These are phyloP conservation scores for Eulacestoma nigropectus DNA, from an alignment of 2,113 vertebrate species.

Conservation along the genomic window DNA sequence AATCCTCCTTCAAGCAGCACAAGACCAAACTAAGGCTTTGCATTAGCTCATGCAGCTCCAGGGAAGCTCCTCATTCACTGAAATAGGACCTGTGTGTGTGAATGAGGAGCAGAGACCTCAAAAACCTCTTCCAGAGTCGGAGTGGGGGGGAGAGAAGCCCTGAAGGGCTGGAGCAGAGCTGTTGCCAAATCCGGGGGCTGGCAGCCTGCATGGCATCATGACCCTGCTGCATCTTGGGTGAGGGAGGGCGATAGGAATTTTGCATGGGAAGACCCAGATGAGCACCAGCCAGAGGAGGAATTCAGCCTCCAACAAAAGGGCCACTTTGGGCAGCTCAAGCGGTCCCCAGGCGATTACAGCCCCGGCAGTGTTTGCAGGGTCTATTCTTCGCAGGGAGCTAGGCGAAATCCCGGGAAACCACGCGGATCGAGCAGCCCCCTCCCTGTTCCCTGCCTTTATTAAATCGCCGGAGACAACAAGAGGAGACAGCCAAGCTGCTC, in stretches of 20 bases:
- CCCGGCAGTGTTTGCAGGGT: neutral
- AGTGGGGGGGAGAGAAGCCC: accelerated
- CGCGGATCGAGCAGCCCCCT: neutral
- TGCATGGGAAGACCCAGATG: neutral
- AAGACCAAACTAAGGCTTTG: neutral
- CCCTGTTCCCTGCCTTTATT: neutral
- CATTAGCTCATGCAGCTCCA: neutral
- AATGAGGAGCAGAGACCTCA: neutral
- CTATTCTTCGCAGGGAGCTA: neutral
- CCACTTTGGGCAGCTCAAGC: neutral
- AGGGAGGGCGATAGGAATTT: neutral
- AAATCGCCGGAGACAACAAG: neutral
- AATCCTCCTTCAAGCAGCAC: neutral
- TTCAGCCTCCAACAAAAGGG: slow-evolving; percentile 35
- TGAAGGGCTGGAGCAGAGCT: neutral
- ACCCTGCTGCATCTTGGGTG: neutral
- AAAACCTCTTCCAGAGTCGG: neutral
- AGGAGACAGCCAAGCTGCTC: neutral
- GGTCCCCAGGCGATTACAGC: neutral
- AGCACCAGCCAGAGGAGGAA: slow-evolving; percentile 1
- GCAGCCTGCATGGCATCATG: neutral
- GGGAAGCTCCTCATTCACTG: neutral
- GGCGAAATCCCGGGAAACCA: neutral
- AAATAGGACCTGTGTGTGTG: accelerated
- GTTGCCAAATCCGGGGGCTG: neutral